A percentile compares a stretch with the other conserved stretches of the same genome.
Conservation (phyloP, 2,113 vertebrate species). For the Engystomops pustulosus region DNA sequence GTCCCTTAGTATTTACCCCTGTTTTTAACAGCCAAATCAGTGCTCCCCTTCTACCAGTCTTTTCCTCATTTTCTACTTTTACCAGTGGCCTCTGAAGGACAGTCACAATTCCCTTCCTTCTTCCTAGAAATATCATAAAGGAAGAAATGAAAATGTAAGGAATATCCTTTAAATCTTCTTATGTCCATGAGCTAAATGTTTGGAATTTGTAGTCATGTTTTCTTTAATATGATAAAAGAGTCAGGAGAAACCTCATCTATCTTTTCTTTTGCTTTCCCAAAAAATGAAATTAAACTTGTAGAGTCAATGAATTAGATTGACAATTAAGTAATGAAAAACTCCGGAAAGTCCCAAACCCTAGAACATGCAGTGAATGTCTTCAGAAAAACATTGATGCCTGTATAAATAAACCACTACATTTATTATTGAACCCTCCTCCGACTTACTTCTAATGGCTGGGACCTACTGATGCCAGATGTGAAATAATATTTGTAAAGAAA, state of each 20-base stretch:
- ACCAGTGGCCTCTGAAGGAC: not conserved
- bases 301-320: not conserved
- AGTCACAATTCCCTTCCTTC: too few species aligned
- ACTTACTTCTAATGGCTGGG: not conserved
- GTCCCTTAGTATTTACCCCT: not conserved
- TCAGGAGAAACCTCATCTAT: not conserved
- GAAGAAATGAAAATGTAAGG: not conserved
- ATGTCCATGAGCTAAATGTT: too few species aligned
- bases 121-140: not conserved
- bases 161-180: not conserved
- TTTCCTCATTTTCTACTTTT: not conserved
- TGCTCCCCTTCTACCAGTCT: not conserved
- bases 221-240: not conserved
- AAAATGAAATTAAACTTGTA: not conserved
- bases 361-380: not conserved
- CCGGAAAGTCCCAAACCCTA: not conserved
- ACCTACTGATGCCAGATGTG: conserved; percentile 44
- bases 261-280: conserved; percentile 14
- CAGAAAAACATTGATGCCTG: not conserved
- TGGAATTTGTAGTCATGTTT: conserved; percentile 16
- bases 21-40: not conserved
- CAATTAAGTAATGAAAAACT: not conserved
- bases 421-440: not conserved
- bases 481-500: conserved; percentile 51
- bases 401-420: conserved; percentile 22